Conservation (phyloP, 2,113 vertebrate species). For the Turnix velox region DNA sequence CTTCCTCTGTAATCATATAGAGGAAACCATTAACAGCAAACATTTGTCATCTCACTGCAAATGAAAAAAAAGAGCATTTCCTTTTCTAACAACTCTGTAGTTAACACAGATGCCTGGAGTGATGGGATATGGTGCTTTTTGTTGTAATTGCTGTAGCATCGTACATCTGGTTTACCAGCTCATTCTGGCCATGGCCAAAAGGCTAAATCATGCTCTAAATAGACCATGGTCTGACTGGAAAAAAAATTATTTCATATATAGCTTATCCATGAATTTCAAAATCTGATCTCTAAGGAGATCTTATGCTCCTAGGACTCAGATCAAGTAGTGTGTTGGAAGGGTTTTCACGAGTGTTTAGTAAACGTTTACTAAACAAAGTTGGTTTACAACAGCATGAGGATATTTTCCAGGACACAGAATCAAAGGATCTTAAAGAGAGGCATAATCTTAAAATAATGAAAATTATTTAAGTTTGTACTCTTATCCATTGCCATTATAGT, state of each 20-base stretch:
- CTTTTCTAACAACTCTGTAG: background rate
- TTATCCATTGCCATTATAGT: background rate
- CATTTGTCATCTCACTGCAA: background rate
- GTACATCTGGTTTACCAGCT: background rate
- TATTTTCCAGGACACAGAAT: background rate
- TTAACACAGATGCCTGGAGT: background rate
- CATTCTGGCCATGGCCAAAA: background rate
- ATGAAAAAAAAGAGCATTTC: background rate
- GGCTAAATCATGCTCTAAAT: background rate
- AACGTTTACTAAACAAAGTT: background rate
- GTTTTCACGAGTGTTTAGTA: background rate
- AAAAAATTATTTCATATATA: background rate
- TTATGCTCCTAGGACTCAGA: background rate
- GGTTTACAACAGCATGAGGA: background rate
- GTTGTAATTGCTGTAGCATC: background rate
- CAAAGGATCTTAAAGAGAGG: background rate
- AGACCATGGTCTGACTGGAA: background rate
- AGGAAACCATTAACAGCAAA: background rate
- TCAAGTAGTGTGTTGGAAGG: background rate
- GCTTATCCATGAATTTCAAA: background rate
- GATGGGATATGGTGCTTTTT: background rate
- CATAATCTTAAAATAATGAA: constrained; percentile 29
- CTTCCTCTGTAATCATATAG: background rate
- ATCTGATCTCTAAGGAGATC: background rate
- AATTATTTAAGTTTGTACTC: constrained; percentile 8